Evolutionary conservation across 2,113 vertebrate species (phyloP).

Genomic region (Micromys minutus): DNA sequence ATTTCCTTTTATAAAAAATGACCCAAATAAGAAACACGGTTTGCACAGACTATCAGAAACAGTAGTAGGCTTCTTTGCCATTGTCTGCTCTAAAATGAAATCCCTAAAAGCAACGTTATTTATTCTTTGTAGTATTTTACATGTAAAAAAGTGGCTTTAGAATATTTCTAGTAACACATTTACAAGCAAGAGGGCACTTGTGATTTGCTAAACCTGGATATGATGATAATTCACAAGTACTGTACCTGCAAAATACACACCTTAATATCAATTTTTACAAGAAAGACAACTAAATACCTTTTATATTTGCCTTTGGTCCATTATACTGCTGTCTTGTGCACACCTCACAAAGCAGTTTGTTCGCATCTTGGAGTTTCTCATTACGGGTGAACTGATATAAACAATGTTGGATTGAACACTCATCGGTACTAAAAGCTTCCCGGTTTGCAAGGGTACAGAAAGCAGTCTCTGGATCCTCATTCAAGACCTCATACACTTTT

Average conservation of each 20-base stretch:
- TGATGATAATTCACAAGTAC: background rate
- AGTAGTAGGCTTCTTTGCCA: background rate
- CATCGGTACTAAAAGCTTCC: constrained; percentile 84
- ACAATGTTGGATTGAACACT: constrained; percentile 92
- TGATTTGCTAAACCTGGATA: background rate
- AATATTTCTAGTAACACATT: background rate
- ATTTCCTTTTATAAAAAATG: background rate
- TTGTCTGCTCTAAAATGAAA: background rate
- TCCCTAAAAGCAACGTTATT: constrained; percentile 6
- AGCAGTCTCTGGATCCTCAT: constrained; percentile 91
- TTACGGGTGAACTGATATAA: constrained; percentile 95
- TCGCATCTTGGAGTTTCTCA: constrained; percentile 92
- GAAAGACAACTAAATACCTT: constrained; percentile 82
- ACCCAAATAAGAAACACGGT: background rate
- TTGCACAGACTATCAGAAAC: background rate
- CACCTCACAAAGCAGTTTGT: constrained; percentile 94
- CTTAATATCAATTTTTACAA: background rate
- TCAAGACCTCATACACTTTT: constrained; percentile 86
- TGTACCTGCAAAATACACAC: background rate
- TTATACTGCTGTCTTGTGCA: constrained; percentile 88
- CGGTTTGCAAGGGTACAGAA: constrained; percentile 91
- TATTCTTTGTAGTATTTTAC: background rate
- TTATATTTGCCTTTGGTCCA: constrained; percentile 82
- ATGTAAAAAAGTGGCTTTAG: background rate
- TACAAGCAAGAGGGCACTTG: background rate